Percentiles rank a stretch among this genome's conserved stretches.
phyloP scores from a whole-genome alignment of 2,113 vertebrate species.

The Ginglymostoma cirratum region DNA sequence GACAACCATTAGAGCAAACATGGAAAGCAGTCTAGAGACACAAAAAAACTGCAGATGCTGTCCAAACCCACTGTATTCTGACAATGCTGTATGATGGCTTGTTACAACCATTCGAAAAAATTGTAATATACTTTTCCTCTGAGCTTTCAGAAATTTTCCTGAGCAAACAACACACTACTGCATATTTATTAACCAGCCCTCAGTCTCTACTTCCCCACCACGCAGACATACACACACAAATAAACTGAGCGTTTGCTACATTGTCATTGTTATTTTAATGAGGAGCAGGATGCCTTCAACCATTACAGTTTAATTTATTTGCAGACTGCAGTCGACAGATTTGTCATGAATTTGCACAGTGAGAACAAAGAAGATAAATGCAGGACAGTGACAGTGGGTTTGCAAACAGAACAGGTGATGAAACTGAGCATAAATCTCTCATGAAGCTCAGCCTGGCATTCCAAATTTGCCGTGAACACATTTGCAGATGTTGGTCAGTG shows the following conservation, averaged over 20 bases:
- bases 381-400: not conserved
- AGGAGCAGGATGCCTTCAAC: not conserved
- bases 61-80: not conserved
- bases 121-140: not conserved
- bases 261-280: constrained; percentile 10
- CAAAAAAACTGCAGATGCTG: not conserved
- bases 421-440: not conserved
- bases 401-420: constrained; percentile 17
- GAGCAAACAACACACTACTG: not conserved
- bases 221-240: not conserved
- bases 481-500: not conserved
- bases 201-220: not conserved
- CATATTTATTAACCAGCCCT: not conserved
- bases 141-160: not conserved
- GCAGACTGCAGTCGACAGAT: constrained; percentile 8
- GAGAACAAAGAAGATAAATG: constrained; percentile 27
- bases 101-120: not conserved
- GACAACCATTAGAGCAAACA: not conserved
- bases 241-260: not conserved
- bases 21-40: not conserved
- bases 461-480: constrained; percentile 6
- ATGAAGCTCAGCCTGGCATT: not conserved
- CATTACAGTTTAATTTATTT: not conserved
- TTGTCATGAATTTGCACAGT: constrained; percentile 12
- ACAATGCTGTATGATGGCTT: not conserved